Evolutionary conservation across 2,113 vertebrate genomes (phyloP).

Genomic region (Corythornis cristatus): DNA sequence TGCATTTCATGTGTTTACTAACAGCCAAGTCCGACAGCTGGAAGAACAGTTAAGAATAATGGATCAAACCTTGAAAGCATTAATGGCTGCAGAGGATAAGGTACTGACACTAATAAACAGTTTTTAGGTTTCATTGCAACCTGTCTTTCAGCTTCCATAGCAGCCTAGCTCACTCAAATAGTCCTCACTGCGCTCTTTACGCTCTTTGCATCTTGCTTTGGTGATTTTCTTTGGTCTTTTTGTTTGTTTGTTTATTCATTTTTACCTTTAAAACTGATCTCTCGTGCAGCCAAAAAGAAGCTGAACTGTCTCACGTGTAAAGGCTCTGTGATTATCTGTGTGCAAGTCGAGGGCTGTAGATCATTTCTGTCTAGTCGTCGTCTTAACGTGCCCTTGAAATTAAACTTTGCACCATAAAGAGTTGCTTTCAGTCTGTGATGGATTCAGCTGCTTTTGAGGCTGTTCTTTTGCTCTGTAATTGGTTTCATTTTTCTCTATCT

Average conservation of each 20-base stretch:
- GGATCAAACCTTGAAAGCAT: constrained; percentile 96
- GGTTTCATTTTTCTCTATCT: constrained; percentile 78
- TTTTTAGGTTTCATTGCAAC: constrained; percentile 68
- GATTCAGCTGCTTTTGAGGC: constrained; percentile 79
- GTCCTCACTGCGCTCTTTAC: constrained; percentile 50
- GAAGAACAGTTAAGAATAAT: constrained; percentile 92
- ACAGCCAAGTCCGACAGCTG: constrained; percentile 88
- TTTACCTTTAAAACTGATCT: constrained; percentile 69
- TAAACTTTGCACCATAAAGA: not conserved
- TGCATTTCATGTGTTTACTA: constrained; percentile 90
- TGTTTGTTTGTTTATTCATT: constrained; percentile 60
- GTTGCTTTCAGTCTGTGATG: constrained; percentile 25
- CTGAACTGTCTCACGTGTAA: constrained; percentile 55
- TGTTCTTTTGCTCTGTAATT: constrained; percentile 76
- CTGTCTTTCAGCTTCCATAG: constrained; percentile 69
- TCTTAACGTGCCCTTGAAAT: not conserved
- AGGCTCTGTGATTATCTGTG: constrained; percentile 11
- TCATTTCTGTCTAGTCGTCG: not conserved
- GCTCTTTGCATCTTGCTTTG: constrained; percentile 73
- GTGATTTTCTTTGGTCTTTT: constrained; percentile 70
- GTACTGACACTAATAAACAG: constrained; percentile 84
- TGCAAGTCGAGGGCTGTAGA: constrained; percentile 8
- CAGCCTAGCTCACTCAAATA: constrained; percentile 47
- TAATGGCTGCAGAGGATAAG: constrained; percentile 89
- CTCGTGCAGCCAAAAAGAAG: constrained; percentile 73